Conservation (phyloP, 1,140 invertebrate genomes). For the Scylla paramamosain region DNA sequence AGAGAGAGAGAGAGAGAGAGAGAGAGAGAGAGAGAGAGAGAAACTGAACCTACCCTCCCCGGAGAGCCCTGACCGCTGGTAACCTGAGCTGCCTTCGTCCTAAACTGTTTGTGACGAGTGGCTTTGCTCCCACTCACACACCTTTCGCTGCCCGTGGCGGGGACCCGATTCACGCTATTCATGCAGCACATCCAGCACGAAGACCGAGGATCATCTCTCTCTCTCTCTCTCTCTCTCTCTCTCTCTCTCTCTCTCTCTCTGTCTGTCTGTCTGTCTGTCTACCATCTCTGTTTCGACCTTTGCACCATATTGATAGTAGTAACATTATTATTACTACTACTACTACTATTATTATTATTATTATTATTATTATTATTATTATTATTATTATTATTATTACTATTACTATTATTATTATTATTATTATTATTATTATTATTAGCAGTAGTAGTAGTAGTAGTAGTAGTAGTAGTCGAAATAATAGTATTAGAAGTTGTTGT, state of each 20-base stretch:
- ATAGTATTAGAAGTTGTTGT: background rate
- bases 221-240: background rate
- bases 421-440: background rate
- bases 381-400: background rate
- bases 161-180: no score
- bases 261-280: background rate
- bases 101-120: no score
- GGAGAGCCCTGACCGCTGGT: no score
- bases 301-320: no score
- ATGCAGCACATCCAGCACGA: no score
- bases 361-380: background rate
- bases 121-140: no score
- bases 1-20: no score
- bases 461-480: background rate
- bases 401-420: background rate
- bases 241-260: background rate
- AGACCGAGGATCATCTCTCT: background rate
- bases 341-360: background rate
- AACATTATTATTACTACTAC: no score
- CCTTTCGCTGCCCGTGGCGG: no score
- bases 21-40: no score
- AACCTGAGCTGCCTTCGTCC: no score
- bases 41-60: no score
- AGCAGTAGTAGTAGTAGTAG: conserved; percentile 27
- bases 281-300: background rate